phyloP scores from a whole-genome alignment of 2,888 invertebrate species.

The Caenorhabditis zanzibari region DNA sequence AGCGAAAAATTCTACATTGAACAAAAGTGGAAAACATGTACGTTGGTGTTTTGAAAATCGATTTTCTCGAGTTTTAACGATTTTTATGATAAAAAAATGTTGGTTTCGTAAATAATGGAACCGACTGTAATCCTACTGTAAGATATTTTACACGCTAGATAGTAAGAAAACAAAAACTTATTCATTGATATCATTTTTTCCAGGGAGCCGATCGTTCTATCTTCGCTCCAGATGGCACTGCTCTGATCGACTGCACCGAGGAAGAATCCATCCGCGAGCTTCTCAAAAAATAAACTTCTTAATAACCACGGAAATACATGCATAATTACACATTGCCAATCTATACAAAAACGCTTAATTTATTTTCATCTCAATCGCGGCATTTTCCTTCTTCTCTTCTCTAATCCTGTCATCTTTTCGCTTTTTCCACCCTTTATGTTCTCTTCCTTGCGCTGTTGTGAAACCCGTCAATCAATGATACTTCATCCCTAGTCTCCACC shows the following conservation, averaged over 20 bases:
- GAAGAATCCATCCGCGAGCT: slow-evolving; percentile 66
- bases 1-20: too few relatives aligned
- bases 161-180: too few relatives aligned
- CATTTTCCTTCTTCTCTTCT: slow-evolving; percentile 29
- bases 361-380: slow-evolving; percentile 28
- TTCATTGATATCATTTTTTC: too few relatives aligned
- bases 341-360: slow-evolving; percentile 19
- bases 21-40: too few relatives aligned
- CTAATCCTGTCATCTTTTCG: not conserved
- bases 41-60: too few relatives aligned
- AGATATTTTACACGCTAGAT: too few relatives aligned
- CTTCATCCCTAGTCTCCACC: slow-evolving; percentile 13
- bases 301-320: slow-evolving; percentile 1
- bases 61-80: too few relatives aligned
- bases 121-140: too few relatives aligned
- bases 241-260: slow-evolving; percentile 71
- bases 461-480: slow-evolving; percentile 36
- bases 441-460: slow-evolving; percentile 50
- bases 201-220: slow-evolving; percentile 69
- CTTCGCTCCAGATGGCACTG: slow-evolving; percentile 69
- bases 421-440: slow-evolving; percentile 11
- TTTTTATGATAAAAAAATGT: too few relatives aligned
- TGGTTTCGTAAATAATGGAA: too few relatives aligned
- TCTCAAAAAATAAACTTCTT: slow-evolving; percentile 26
- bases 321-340: slow-evolving; percentile 14